Evolutionary conservation across 2,113 vertebrate species (phyloP).

Genomic region (Salvelinus alpinus): DNA sequence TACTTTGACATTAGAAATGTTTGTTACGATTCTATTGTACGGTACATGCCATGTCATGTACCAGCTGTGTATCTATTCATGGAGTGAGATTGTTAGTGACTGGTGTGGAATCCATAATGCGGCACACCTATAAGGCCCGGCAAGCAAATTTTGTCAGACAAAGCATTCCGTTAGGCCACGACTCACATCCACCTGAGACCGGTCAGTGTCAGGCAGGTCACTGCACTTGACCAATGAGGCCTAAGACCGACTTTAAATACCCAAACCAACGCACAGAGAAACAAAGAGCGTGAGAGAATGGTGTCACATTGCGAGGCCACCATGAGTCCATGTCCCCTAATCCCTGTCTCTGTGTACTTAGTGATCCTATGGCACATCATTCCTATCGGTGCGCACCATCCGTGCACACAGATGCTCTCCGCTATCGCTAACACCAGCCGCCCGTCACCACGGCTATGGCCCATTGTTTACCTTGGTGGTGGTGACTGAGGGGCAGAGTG

Average conservation of each 20-base stretch:
- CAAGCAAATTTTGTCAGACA: too few species aligned
- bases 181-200: slow-evolving; percentile 12
- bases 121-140: too few species aligned
- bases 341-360: neutral
- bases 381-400: slow-evolving; percentile 41
- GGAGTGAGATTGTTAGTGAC: too few species aligned
- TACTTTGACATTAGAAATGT: too few species aligned
- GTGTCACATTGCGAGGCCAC: slow-evolving; percentile 6
- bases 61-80: too few species aligned
- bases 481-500: slow-evolving; percentile 29
- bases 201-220: neutral
- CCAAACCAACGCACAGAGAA: slow-evolving; percentile 15
- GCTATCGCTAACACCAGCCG: slow-evolving; percentile 52
- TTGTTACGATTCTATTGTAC: too few species aligned
- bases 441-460: slow-evolving; percentile 30
- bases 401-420: slow-evolving; percentile 1
- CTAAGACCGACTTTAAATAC: neutral
- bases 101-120: too few species aligned
- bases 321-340: neutral
- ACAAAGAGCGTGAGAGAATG: neutral
- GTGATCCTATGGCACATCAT: neutral
- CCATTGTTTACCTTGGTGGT: slow-evolving; percentile 65
- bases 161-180: neutral
- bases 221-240: neutral
- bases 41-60: too few species aligned